Percentiles rank a stretch among this genome's conserved stretches.
phyloP scores from a whole-genome alignment of 2,113 vertebrate species.

The Falcunculus frontatus region DNA sequence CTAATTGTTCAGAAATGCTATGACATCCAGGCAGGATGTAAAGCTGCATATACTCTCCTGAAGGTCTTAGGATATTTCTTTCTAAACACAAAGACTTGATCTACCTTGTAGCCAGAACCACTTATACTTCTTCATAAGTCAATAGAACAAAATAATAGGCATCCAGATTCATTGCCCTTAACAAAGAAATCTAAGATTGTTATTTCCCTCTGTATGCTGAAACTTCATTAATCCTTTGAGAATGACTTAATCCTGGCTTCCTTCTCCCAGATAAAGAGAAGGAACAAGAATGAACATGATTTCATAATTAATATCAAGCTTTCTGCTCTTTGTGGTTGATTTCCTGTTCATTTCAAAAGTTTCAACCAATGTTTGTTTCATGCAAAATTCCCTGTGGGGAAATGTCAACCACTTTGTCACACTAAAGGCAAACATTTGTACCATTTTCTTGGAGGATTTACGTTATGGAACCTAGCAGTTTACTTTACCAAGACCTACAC shows the following conservation, averaged over 20 bases:
- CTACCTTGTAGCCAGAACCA: not conserved
- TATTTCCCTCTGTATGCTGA: not conserved
- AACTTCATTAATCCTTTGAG: not conserved
- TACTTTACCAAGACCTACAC: not conserved
- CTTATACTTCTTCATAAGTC: not conserved
- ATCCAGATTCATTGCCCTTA: not conserved
- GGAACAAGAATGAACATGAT: not conserved
- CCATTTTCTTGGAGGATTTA: not conserved
- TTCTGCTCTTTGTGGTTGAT: not conserved
- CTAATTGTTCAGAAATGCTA: not conserved
- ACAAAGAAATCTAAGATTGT: not conserved
- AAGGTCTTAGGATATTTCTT: not conserved
- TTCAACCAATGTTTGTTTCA: not conserved
- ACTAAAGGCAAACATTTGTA: not conserved
- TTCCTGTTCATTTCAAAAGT: not conserved
- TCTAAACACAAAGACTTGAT: not conserved
- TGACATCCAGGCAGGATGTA: not conserved
- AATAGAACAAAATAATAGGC: not conserved
- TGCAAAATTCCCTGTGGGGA: not conserved
- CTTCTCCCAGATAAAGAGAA: not conserved
- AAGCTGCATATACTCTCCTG: fast-evolving
- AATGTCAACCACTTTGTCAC: not conserved
- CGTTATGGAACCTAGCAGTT: not conserved
- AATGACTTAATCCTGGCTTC: not conserved
- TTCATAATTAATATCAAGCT: not conserved